These are phyloP conservation scores for Leptobrachium ailaonicum DNA, from an alignment of 2,113 vertebrate genomes.

Conservation along the genomic window DNA sequence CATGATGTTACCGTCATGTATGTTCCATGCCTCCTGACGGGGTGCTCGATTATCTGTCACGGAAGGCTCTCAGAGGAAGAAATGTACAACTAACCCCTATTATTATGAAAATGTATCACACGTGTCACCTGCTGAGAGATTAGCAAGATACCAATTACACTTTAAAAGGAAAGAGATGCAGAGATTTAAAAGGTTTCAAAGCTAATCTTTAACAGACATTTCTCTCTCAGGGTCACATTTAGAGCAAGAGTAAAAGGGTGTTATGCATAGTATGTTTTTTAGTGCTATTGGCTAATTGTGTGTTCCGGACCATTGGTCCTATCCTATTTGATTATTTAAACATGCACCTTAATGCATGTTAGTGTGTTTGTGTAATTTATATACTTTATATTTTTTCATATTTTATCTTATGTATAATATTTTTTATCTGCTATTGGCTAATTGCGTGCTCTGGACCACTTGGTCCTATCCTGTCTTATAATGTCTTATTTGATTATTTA, in stretches of 20 bases:
- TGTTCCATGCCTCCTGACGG: neutral
- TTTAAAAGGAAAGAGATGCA: neutral
- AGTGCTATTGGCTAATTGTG: neutral
- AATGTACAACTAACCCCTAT: neutral
- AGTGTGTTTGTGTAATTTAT: no score
- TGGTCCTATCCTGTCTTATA: no score
- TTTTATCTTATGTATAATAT: no score
- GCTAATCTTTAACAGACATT: neutral
- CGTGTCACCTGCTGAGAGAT: neutral
- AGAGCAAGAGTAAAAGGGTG: neutral
- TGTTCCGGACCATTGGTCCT: no score
- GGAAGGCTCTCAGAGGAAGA: neutral
- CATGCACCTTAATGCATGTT: no score
- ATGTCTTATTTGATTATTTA: no score
- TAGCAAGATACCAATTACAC: neutral
- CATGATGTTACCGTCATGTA: neutral
- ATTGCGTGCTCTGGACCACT: no score
- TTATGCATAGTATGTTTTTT: neutral
- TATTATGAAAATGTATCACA: neutral
- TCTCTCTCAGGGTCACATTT: neutral
- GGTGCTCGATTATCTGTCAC: neutral
- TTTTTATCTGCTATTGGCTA: no score
- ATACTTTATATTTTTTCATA: no score
- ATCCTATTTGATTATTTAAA: neutral
- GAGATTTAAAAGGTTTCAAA: neutral